Conservation (phyloP, 2,113 vertebrate species). For the Ptilonorhynchus violaceus region DNA sequence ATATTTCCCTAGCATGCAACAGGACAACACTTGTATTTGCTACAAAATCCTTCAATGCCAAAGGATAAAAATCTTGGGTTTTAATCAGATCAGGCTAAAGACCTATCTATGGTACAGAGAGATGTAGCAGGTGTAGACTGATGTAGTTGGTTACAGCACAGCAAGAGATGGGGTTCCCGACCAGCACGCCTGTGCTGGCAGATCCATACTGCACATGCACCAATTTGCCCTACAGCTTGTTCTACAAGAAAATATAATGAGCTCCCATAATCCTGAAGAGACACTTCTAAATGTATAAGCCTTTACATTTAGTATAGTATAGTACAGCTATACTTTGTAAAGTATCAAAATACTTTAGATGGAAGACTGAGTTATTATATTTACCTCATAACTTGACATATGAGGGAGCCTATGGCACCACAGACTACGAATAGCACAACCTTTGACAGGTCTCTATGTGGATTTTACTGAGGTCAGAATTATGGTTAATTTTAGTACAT, state of each 20-base stretch:
- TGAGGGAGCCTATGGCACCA: not conserved
- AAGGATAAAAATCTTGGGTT: not conserved
- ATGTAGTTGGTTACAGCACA: not conserved
- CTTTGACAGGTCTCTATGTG: not conserved
- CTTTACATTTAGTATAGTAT: too few species aligned
- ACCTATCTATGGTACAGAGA: not conserved
- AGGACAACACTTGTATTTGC: not conserved
- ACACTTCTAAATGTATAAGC: not conserved
- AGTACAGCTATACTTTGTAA: too few species aligned
- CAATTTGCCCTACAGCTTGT: not conserved
- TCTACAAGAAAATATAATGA: not conserved
- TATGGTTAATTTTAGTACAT: not conserved
- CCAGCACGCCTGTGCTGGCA: not conserved
- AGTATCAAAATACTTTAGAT: not conserved
- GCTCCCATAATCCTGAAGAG: not conserved
- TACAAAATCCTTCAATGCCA: not conserved
- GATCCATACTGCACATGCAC: accelerated
- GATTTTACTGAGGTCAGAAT: not conserved
- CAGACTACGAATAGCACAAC: not conserved
- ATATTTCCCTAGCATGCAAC: not conserved
- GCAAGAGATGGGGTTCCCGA: not conserved
- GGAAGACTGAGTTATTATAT: not conserved
- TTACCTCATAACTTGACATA: not conserved
- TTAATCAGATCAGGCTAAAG: not conserved
- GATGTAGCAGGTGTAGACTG: not conserved